phyloP scores from a whole-genome alignment of 2,888 invertebrate genomes.

The Bugula neritina region DNA sequence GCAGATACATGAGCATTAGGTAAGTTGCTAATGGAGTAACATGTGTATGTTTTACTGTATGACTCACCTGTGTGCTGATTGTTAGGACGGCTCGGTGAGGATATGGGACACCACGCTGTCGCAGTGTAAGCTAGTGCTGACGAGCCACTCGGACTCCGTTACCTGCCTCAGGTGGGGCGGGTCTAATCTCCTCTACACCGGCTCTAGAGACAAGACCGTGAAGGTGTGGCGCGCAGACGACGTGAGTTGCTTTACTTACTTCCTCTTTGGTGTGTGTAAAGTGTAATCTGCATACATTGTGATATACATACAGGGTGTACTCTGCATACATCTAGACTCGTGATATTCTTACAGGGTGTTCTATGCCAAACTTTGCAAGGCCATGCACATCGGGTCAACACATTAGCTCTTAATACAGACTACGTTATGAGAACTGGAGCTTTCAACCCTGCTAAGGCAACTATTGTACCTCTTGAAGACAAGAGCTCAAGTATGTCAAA shows the following conservation, averaged over 20 bases:
- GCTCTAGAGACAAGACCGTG: slow-evolving; percentile 90
- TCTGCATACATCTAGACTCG: no score
- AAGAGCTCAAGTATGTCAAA: slow-evolving; percentile 34
- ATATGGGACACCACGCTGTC: slow-evolving; percentile 87
- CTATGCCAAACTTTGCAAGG: slow-evolving; percentile 84
- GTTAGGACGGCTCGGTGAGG: slow-evolving; percentile 78
- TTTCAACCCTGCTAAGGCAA: slow-evolving; percentile 68
- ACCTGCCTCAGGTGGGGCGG: slow-evolving; percentile 96
- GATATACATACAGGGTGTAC: no score
- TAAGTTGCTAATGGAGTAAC: no score
- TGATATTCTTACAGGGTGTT: slow-evolving; percentile 62
- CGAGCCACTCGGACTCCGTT: slow-evolving; percentile 82
- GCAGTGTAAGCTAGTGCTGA: slow-evolving; percentile 61
- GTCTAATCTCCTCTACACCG: slow-evolving; percentile 81
- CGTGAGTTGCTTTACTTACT: slow-evolving; percentile 58
- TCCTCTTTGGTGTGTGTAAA: no score
- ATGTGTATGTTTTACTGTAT: no score
- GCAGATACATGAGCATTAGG: no score
- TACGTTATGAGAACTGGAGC: slow-evolving; percentile 89
- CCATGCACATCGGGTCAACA: slow-evolving; percentile 99
- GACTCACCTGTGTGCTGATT: no score
- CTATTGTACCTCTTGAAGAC: slow-evolving; percentile 27
- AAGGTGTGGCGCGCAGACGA: slow-evolving; percentile 90
- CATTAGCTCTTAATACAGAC: slow-evolving; percentile 88
- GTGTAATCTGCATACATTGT: slow-evolving; percentile 7